phyloP scores from a whole-genome alignment of 2,888 invertebrate species.

The Eupithecia abbreviata region DNA sequence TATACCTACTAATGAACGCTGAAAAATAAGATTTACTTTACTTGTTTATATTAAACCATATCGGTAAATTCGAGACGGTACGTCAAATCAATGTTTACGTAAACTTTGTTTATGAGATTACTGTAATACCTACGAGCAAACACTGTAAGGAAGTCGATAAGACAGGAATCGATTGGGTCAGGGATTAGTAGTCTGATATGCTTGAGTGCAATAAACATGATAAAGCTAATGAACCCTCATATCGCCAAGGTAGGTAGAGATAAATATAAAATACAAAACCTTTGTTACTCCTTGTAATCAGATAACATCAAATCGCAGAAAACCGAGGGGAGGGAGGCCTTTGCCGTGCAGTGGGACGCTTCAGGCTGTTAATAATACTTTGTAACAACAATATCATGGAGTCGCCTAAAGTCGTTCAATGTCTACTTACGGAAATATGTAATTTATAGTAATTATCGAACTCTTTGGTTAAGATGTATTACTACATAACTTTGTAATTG shows the following conservation, averaged over 20 bases:
- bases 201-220: constrained; percentile 12
- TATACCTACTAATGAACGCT: constrained; percentile 23
- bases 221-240: constrained; percentile 21
- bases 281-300: background rate
- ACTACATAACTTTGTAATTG: constrained; percentile 51
- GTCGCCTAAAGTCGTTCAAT: background rate
- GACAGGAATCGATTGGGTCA: constrained; percentile 44
- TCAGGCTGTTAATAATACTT: too few relatives aligned
- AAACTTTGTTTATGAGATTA: constrained; percentile 48
- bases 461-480: constrained; percentile 12
- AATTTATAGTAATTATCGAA: constrained; percentile 8
- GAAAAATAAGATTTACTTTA: constrained; percentile 38
- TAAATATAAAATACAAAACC: background rate
- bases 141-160: constrained; percentile 60
- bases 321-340: too few relatives aligned
- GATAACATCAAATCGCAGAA: too few relatives aligned
- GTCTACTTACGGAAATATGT: background rate
- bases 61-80: constrained; percentile 51
- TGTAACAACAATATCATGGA: background rate
- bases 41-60: constrained; percentile 53
- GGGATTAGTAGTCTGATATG: constrained; percentile 33
- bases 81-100: constrained; percentile 65
- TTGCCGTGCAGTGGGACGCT: too few relatives aligned
- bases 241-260: background rate
- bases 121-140: constrained; percentile 40